Evolutionary conservation across 2,113 vertebrate genomes (phyloP).

Genomic region (Genyomyrus donnyi): DNA sequence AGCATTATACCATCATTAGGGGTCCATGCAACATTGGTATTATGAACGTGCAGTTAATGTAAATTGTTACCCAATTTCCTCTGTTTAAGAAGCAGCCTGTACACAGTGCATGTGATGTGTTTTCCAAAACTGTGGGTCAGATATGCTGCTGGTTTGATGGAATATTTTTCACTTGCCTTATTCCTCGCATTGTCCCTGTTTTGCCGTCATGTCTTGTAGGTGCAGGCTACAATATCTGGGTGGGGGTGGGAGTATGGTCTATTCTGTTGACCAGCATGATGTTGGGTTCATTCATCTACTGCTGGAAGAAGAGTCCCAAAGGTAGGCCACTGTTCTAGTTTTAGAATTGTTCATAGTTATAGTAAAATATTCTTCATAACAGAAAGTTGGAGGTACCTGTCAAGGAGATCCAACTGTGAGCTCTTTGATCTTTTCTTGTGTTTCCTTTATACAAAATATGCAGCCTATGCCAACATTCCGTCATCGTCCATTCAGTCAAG

Average conservation of each 20-base stretch:
- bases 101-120: neutral
- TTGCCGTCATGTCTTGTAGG: neutral
- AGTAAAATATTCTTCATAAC: neutral
- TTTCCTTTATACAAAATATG: neutral
- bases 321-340: conserved; percentile 29
- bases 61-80: too few relatives aligned
- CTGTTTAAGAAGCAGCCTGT: neutral
- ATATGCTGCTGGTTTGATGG: neutral
- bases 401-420: neutral
- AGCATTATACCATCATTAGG: too few relatives aligned
- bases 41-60: too few relatives aligned
- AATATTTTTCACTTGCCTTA: neutral
- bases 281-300: neutral
- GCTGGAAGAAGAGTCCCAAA: conserved; percentile 20
- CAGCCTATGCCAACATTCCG: neutral
- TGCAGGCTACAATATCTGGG: conserved; percentile 29
- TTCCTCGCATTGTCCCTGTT: neutral
- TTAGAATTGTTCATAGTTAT: too few relatives aligned
- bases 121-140: too few relatives aligned
- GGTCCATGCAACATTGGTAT: too few relatives aligned
- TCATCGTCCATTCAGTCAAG: neutral
- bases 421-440: neutral
- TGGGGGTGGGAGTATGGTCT: neutral
- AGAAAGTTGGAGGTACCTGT: neutral
- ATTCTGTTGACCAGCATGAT: conserved; percentile 28